A percentile compares a stretch with the other conserved stretches of the same genome.
phyloP scores from a whole-genome alignment of 92 coral and sea anemone species.

The Montipora capitata region DNA sequence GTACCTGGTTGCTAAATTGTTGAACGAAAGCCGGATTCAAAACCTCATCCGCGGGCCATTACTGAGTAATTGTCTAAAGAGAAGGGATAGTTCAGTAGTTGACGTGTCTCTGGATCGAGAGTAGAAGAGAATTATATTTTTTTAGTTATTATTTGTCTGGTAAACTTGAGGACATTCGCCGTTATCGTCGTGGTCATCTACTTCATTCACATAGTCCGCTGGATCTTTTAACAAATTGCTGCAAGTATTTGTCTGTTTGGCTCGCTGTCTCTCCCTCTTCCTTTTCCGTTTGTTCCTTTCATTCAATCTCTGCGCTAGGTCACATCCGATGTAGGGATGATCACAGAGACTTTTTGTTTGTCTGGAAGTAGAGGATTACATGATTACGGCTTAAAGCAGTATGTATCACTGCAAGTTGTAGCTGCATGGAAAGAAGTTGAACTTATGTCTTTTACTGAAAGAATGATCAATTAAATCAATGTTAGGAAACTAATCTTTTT shows the following conservation, averaged over 20 bases:
- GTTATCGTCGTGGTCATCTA: not conserved
- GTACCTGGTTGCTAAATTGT: too few relatives aligned
- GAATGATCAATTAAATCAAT: too few relatives aligned
- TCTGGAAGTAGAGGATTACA: not conserved
- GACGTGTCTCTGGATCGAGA: too few relatives aligned
- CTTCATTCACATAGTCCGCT: constrained; percentile 11
- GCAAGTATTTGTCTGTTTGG: not conserved
- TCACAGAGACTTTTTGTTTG: constrained; percentile 11
- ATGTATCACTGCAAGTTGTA: too few relatives aligned
- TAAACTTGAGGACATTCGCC: constrained; percentile 20
- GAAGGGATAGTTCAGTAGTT: too few relatives aligned
- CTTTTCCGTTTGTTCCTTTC: not conserved
- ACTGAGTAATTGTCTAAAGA: too few relatives aligned
- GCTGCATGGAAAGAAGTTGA: too few relatives aligned
- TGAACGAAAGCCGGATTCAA: too few relatives aligned
- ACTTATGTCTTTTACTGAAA: not conserved
- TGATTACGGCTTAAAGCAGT: too few relatives aligned
- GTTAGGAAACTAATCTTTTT: too few relatives aligned
- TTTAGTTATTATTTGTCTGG: not conserved
- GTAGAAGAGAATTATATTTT: not conserved
- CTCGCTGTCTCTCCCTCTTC: not conserved
- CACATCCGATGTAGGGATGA: constrained; percentile 1
- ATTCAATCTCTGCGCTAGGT: not conserved
- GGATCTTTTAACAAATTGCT: not conserved
- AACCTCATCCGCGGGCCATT: too few relatives aligned